Conservation (phyloP, 2,797 vertebrate genomes). For the Hippoglossus hippoglossus region DNA sequence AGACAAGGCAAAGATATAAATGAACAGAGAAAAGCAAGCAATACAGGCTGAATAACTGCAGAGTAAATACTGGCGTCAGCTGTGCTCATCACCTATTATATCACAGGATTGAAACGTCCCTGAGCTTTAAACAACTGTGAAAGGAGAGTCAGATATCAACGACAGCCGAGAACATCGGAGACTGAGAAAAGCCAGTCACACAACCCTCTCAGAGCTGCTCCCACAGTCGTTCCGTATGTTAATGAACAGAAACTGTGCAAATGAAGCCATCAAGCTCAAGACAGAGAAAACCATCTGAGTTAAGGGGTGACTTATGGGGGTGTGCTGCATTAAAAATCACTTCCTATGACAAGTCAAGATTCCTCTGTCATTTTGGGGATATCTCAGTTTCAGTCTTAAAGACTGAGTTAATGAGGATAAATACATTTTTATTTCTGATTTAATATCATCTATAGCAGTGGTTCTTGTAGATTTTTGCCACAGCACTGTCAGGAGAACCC, state of each 20-base stretch:
- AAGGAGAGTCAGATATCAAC: slow-evolving; percentile 72
- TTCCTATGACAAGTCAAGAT: not conserved
- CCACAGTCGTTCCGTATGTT: slow-evolving; percentile 60
- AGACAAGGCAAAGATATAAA: not conserved
- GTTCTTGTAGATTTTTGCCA: not conserved
- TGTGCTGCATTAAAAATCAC: slow-evolving; percentile 21
- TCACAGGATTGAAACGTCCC: slow-evolving; percentile 64
- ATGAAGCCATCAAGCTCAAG: slow-evolving; percentile 36
- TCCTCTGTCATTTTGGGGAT: not conserved
- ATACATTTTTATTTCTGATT: slow-evolving; percentile 1
- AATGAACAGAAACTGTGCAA: slow-evolving; percentile 61
- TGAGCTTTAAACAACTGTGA: slow-evolving; percentile 60
- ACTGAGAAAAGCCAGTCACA: slow-evolving; percentile 49
- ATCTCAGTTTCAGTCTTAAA: not conserved
- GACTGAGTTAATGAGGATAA: not conserved
- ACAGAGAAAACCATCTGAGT: slow-evolving; percentile 32
- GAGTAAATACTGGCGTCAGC: slow-evolving; percentile 67
- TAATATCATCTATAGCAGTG: not conserved
- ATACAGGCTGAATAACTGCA: slow-evolving; percentile 61
- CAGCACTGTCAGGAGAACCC: not conserved
- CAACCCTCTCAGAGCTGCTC: slow-evolving; percentile 42
- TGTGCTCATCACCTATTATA: slow-evolving; percentile 68
- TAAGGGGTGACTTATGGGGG: slow-evolving; percentile 22
- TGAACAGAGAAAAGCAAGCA: slow-evolving; percentile 8
- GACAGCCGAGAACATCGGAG: slow-evolving; percentile 59